phyloP scores from a whole-genome alignment of 2,888 invertebrate genomes.

The Eurois occulta region DNA sequence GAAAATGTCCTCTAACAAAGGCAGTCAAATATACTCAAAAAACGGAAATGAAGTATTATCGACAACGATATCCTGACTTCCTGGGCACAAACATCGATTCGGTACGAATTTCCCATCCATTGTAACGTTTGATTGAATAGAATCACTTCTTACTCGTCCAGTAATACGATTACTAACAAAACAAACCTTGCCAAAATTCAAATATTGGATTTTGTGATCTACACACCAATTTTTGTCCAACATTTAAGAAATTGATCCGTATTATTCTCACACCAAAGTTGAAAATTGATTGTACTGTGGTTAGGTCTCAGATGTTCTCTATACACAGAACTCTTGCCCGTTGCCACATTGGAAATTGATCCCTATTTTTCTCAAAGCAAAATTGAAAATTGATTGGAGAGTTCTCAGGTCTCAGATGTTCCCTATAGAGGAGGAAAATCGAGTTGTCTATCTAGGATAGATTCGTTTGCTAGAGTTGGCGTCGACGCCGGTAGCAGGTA shows the following conservation, averaged over 20 bases:
- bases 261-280: background rate
- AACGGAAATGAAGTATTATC: background rate
- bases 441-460: conserved; percentile 63
- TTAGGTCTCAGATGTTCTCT: conserved; percentile 45
- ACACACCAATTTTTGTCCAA: conserved; percentile 36
- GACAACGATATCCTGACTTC: background rate
- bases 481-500: conserved; percentile 55
- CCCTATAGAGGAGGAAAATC: conserved; percentile 50
- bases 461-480: conserved; percentile 62
- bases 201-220: conserved; percentile 68
- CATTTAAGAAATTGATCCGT: conserved; percentile 31
- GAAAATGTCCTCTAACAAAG: background rate
- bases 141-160: conserved; percentile 42
- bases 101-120: conserved; percentile 28
- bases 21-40: background rate
- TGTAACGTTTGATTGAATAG: conserved; percentile 49
- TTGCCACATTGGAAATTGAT: conserved; percentile 24
- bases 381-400: conserved; percentile 36
- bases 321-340: conserved; percentile 35
- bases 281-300: conserved; percentile 24
- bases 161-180: conserved; percentile 69
- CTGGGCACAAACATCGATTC: conserved; percentile 27
- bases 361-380: background rate
- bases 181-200: conserved; percentile 68
- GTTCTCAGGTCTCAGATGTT: conserved; percentile 42